Evolutionary conservation across 2,888 invertebrate genomes (phyloP), one percentile per base, ranked within the genome.

Genomic region (Acrobasis consociella): DNA sequence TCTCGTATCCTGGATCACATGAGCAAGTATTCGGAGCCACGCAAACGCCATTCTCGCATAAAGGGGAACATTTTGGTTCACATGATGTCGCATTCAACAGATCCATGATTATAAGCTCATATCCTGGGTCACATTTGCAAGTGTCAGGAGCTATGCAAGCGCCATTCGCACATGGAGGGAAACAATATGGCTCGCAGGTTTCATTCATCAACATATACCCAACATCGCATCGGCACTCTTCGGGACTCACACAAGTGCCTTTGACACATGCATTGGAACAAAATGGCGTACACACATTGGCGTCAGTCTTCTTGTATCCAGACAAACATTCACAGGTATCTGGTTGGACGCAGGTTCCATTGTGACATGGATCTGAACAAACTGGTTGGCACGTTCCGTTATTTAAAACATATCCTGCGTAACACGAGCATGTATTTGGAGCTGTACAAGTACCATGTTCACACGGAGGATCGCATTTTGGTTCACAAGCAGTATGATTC

Each of bases 101-200:
- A 31, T 31, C 8, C 31, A 7, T 31, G 31, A 8, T 7, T 7
- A 31, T 7, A 31, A 31, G 46, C 67, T 63, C 64, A 56, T 77
- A 78, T 13, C 82, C 80, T 5, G 62, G 13, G 3, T 70, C 61
- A 63, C 85, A 86, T 42, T 70, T 58, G 65, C 84, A 83, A 1
- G 76, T 74, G 67, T 91, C 80, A 0, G 83, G 87, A 0, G 70
- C 72, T 5, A 72, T 65, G 65, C 89, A 89, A 38, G 70, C 69
- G 0, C 86, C 87, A 60, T 83, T 81, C 0, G 64, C 69, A 66
- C 87, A 88, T 2, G 66, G 56, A 7, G 56, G 58, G 5, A 65
- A 55, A 49, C 82, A 46, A 11, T n/a, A 5, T 46, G 46, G 46
- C 5, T 46, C n/a, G n/a, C 46, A 46, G 11, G 49, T 55, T 13